Percentiles rank a stretch among this genome's conserved stretches.
phyloP scores from a whole-genome alignment of 1,140 invertebrate species.

The Lepeophtheirus salmonis region DNA sequence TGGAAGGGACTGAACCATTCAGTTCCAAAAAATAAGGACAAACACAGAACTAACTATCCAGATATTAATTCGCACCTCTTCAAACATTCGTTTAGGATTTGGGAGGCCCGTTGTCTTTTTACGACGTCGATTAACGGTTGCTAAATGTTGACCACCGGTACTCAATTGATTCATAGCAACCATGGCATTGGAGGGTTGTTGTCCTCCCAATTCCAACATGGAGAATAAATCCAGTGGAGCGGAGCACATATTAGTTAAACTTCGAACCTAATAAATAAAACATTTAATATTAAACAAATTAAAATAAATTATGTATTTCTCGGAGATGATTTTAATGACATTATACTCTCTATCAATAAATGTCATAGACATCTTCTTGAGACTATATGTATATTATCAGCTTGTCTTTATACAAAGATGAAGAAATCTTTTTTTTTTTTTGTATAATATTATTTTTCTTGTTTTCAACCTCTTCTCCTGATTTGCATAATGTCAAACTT shows the following conservation, averaged over 20 bases:
- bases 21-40: too few species aligned
- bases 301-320: background rate
- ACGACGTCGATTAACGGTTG: conserved; percentile 65
- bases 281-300: background rate
- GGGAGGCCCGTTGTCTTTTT: conserved; percentile 67
- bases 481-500: too few species aligned
- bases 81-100: conserved; percentile 95
- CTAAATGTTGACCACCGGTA: conserved; percentile 26
- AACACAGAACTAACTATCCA: conserved; percentile 3
- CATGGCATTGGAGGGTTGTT: conserved; percentile 66
- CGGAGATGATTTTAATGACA: background rate
- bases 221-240: conserved; percentile 70
- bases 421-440: too few species aligned
- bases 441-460: too few species aligned
- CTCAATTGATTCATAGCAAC: conserved; percentile 66
- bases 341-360: too few species aligned
- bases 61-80: conserved; percentile 44
- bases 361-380: too few species aligned
- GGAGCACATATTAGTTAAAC: conserved; percentile 84
- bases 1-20: too few species aligned
- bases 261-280: too few species aligned
- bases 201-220: conserved; percentile 59
- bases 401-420: too few species aligned
- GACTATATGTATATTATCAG: too few species aligned
- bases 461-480: too few species aligned